A percentile compares a stretch with the other conserved stretches of the same genome.
Evolutionary conservation across 2,888 invertebrate genomes (phyloP).

Genomic region (Athalia circularis): DNA sequence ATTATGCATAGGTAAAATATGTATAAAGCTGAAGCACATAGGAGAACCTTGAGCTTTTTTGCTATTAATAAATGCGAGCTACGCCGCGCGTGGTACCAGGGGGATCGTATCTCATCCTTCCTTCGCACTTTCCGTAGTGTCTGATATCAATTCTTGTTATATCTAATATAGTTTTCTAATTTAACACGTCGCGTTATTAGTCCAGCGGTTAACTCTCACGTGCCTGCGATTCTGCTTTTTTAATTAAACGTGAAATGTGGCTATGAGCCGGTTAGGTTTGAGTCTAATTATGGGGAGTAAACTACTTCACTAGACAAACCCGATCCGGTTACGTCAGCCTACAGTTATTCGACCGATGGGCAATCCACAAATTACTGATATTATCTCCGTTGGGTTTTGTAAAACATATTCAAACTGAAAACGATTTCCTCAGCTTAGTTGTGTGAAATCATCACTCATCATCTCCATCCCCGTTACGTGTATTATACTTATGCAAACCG

Average conservation of each 20-base stretch:
- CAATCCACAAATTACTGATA: slow-evolving; percentile 26
- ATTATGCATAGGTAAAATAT: no score
- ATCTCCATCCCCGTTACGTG: neutral
- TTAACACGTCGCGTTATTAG: no score
- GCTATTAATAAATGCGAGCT: slow-evolving; percentile 33
- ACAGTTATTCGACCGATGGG: slow-evolving; percentile 5
- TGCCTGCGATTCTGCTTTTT: no score
- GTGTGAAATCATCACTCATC: slow-evolving; percentile 11
- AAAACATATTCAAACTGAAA: slow-evolving; percentile 7
- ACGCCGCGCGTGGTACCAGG: neutral
- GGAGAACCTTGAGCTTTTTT: slow-evolving; percentile 25
- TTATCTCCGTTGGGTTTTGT: slow-evolving; percentile 10
- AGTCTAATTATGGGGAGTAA: neutral
- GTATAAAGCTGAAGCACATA: no score
- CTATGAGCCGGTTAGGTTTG: no score
- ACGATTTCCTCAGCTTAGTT: slow-evolving; percentile 1
- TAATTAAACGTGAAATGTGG: neutral
- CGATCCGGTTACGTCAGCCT: slow-evolving; percentile 4
- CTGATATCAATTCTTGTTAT: neutral
- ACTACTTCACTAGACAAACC: no score
- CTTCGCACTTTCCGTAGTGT: slow-evolving; percentile 31
- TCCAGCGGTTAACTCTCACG: no score
- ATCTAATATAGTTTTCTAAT: no score
- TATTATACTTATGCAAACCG: neutral
- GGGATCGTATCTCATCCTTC: slow-evolving; percentile 37